Conservation (phyloP, 2,888 invertebrate genomes). For the Ochropleura plecta region DNA sequence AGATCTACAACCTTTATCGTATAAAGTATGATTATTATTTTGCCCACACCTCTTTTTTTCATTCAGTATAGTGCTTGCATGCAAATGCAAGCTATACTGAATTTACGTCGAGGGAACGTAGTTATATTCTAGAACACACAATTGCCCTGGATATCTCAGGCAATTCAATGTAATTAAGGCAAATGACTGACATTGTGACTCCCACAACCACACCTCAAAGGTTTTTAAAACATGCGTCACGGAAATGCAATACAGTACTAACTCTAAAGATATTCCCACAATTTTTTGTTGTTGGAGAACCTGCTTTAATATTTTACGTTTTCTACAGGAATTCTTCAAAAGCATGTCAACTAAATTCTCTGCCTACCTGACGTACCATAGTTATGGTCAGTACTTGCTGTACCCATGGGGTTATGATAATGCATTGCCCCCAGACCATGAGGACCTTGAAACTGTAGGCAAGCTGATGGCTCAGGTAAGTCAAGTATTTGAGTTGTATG, state of each 20-base stretch:
- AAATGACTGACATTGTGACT: conserved; percentile 8
- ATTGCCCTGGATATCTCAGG: conserved; percentile 19
- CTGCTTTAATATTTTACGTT: conserved; percentile 7
- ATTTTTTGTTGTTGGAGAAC: not conserved
- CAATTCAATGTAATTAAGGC: not conserved
- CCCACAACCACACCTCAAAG: not conserved
- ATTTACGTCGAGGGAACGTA: too few species aligned
- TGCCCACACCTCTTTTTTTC: not conserved
- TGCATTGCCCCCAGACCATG: conserved; percentile 92
- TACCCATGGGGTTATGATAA: conserved; percentile 97
- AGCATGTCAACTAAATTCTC: conserved; percentile 90
- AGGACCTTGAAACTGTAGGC: conserved; percentile 93
- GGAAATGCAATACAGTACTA: conserved; percentile 1
- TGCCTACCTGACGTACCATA: conserved; percentile 95
- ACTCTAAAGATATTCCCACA: not conserved
- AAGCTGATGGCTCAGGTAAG: conserved; percentile 92
- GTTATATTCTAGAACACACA: conserved; percentile 21
- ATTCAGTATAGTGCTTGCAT: too few species aligned
- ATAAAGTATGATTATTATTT: too few species aligned
- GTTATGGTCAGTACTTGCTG: conserved; percentile 96
- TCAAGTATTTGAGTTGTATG: not conserved
- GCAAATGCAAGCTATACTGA: conserved; percentile 2
- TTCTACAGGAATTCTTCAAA: conserved; percentile 88
- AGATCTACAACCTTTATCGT: not conserved
- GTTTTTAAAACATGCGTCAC: not conserved